phyloP scores from a whole-genome alignment of 2,113 vertebrate species.

The Baryphthengus martii region DNA sequence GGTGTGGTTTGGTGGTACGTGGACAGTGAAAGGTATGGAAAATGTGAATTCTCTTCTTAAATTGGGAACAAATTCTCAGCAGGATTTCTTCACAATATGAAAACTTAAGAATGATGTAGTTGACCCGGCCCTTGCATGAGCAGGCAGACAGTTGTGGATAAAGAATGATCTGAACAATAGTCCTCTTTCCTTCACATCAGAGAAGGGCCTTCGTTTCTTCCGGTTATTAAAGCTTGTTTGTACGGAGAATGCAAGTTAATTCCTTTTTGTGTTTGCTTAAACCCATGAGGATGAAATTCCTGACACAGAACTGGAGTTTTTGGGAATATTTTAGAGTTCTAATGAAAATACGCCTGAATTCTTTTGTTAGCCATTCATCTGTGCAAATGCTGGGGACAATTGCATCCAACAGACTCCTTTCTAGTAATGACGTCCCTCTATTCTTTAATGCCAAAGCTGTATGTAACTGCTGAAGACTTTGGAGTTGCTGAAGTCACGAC shows the following conservation, averaged over 20 bases:
- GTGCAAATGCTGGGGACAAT: not conserved
- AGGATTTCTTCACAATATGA: not conserved
- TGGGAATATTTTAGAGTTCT: not conserved
- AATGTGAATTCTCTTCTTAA: not conserved
- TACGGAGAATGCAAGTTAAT: not conserved
- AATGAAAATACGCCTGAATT: not conserved
- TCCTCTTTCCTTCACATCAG: not conserved
- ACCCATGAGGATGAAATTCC: not conserved
- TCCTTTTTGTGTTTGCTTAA: not conserved
- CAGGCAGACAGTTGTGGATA: not conserved
- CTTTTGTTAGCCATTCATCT: not conserved
- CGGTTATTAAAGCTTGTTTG: not conserved
- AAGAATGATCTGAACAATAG: not conserved
- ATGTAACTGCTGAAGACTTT: not conserved
- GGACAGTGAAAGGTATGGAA: not conserved
- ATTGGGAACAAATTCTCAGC: not conserved
- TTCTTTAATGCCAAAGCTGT: not conserved
- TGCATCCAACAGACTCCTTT: not conserved
- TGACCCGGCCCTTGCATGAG: not conserved
- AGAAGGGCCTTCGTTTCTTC: not conserved
- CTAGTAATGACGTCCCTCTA: not conserved
- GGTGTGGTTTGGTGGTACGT: not conserved
- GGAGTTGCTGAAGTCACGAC: not conserved
- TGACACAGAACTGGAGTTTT: not conserved
- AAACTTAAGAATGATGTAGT: not conserved